Base-by-base conservation (phyloP, 2,113 vertebrate species). In the Rhadina sibilatrix region DNA sequence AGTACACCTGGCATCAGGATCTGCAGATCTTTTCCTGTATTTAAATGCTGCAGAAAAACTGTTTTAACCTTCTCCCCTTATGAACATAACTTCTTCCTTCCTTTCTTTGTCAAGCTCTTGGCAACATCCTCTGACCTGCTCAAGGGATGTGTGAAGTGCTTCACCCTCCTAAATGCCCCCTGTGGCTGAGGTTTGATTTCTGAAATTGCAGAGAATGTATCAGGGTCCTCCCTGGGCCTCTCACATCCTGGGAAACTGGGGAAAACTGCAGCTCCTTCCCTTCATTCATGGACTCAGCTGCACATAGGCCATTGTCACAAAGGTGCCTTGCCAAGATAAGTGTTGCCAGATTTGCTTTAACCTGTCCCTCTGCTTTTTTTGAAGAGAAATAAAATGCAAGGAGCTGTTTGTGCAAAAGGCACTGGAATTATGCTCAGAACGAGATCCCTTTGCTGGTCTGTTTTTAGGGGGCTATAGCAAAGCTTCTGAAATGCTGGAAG, bases 221-320 rank as follows among this genome's bases (percentile, higher is more conserved):
- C 19, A 23, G 44, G 50, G 52, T 44, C 27, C 46, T 60, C 0
- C 28, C 5, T 0, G 7, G 15, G 9, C 2, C 2, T 47, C 61
- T 66, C 64, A 19, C 22, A 31, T 6, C 19, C 3, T 19, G 27
- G 79, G 31, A 30, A 53, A 46, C 0, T 1, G 18, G n/a, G 42
- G 23, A 11, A 38, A 84, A 5, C 22, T 35, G 31, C 23, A 35
- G 1, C 35, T 83, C 68, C 49, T 64, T 24, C 37, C 21, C n/a
- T 33, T 27, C 11, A 0, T 3, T 14, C 49, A 1, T 10, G 31
- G 28, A 3, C 46, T 47, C 52, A 22, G 28, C 9, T 1, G 0
- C 27, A 11, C 2, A 4, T 0, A 20, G 40, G 37, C 37, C 12
- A 5, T 1, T 15, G 46, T 15, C 35, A 68, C 44, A 31, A n/a